phyloP scores from a whole-genome alignment of 2,888 invertebrate genomes.

The Rhopalosiphum nymphaeae region DNA sequence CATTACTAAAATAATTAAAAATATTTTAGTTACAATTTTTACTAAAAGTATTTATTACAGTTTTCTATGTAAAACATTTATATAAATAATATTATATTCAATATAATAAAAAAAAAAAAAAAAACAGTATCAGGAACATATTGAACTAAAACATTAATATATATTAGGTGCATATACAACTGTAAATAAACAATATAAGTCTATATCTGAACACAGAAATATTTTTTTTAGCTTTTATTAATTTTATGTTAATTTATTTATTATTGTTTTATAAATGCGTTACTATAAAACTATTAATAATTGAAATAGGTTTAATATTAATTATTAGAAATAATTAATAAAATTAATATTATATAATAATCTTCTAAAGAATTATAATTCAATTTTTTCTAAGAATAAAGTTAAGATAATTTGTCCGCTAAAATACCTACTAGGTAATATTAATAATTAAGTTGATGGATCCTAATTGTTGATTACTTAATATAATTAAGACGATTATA shows the following conservation, averaged over 20 bases:
- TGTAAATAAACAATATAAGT: background rate
- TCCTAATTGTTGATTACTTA: background rate
- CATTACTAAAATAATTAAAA: slow-evolving; percentile 66
- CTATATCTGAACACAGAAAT: background rate
- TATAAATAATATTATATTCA: background rate
- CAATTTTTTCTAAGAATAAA: background rate
- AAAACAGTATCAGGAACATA: slow-evolving; percentile 46
- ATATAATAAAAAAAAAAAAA: background rate
- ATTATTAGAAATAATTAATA: background rate
- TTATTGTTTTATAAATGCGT: background rate
- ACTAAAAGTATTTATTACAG: no score
- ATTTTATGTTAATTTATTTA: background rate
- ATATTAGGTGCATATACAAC: background rate
- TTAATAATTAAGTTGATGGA: background rate
- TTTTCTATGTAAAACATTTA: background rate
- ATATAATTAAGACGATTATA: background rate
- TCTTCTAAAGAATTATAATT: background rate
- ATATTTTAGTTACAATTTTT: background rate
- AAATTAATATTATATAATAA: background rate
- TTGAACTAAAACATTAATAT: background rate
- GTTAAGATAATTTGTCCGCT: background rate
- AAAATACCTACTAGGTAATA: background rate
- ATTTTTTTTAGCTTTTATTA: background rate
- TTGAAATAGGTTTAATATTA: background rate
- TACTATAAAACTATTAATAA: background rate